These are phyloP conservation scores for Rhabdornis inornatus DNA, from an alignment of 2,113 vertebrate species.

Conservation along the genomic window DNA sequence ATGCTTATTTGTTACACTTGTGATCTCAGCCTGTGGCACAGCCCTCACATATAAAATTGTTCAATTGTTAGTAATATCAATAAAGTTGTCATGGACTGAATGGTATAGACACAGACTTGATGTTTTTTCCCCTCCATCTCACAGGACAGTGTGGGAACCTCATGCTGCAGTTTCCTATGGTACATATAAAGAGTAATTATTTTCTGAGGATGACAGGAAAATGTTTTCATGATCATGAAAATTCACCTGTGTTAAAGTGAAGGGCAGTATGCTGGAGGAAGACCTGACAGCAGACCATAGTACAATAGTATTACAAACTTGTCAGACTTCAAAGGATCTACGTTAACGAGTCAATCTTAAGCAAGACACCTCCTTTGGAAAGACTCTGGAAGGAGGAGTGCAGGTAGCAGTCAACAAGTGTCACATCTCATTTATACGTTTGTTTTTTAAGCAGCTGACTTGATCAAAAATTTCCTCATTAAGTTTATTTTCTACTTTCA, in stretches of 20 bases:
- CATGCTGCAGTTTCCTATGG: neutral
- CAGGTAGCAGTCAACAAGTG: neutral
- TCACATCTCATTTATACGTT: neutral
- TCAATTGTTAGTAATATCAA: neutral
- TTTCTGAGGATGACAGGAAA: neutral
- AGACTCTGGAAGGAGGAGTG: neutral
- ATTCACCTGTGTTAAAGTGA: neutral
- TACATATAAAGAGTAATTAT: neutral
- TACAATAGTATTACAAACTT: neutral
- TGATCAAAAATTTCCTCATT: neutral
- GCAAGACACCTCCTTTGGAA: neutral
- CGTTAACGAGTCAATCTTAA: neutral
- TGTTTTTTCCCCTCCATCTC: accelerated
- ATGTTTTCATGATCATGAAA: neutral
- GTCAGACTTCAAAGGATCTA: neutral
- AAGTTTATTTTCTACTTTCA: conserved; percentile 18
- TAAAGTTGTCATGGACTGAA: neutral
- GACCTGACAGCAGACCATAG: neutral
- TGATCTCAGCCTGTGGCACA: neutral
- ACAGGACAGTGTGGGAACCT: neutral
- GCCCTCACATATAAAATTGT: neutral
- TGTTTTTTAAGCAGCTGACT: neutral
- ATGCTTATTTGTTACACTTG: neutral
- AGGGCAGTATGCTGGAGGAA: neutral
- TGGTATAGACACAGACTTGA: neutral